These are phyloP conservation scores for Mactromeris polynyma DNA, from an alignment of 2,888 invertebrate species.

Conservation along the genomic window DNA sequence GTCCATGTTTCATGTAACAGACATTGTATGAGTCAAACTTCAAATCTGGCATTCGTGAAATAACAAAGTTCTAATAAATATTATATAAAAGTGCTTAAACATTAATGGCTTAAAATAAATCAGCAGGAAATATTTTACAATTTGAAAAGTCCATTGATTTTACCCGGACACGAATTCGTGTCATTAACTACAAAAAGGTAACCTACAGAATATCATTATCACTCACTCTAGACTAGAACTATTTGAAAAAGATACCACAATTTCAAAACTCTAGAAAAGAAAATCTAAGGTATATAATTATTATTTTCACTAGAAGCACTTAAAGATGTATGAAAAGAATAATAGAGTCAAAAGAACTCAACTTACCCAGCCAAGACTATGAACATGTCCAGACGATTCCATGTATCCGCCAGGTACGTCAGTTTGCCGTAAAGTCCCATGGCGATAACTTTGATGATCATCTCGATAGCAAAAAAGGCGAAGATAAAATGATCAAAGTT, in stretches of 20 bases:
- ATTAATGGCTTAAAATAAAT: neutral
- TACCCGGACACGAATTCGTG: neutral
- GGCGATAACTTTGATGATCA: constrained; percentile 99
- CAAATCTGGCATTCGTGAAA: constrained; percentile 13
- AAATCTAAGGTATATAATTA: constrained; percentile 18
- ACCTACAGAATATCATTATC: neutral
- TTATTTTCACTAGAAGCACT: constrained; percentile 19
- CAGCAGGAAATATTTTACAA: neutral
- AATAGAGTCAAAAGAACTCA: neutral
- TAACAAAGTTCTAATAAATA: neutral
- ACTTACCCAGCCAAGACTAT: constrained; percentile 98
- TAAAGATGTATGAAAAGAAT: neutral
- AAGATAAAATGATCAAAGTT: constrained; percentile 99
- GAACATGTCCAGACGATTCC: constrained; percentile 99
- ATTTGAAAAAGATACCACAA: neutral
- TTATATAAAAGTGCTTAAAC: neutral
- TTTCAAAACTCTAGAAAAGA: constrained; percentile 5
- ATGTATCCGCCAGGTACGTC: constrained; percentile 98
- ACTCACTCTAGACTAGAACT: neutral
- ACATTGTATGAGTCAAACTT: neutral
- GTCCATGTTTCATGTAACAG: neutral
- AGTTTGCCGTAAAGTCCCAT: constrained; percentile 96
- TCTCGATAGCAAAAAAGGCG: constrained; percentile 98
- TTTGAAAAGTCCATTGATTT: neutral
- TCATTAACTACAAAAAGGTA: neutral